phyloP scores from a whole-genome alignment of 2,797 vertebrate genomes.

The Phrynocephalus guinanensis region DNA sequence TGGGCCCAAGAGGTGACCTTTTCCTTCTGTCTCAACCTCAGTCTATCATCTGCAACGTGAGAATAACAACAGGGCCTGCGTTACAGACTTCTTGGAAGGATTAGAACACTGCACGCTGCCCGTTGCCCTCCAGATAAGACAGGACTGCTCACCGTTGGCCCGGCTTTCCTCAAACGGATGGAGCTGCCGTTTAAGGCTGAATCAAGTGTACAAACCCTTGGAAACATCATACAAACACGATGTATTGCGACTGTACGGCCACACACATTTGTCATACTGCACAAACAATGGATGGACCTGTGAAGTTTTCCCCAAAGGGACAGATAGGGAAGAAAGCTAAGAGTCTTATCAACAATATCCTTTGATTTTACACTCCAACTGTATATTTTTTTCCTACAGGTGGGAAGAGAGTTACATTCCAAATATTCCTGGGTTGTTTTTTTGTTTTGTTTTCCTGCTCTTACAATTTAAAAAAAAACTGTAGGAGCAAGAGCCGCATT shows the following conservation, averaged over 20 bases:
- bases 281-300: neutral
- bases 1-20: too few species aligned
- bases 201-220: too few species aligned
- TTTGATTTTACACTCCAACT: neutral
- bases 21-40: neutral
- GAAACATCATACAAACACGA: too few species aligned
- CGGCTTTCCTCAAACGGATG: neutral
- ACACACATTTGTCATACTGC: neutral
- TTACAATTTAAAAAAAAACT: conserved; percentile 22
- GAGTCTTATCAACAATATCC: neutral
- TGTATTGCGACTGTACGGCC: neutral
- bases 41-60: neutral
- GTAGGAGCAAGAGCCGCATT: conserved; percentile 55
- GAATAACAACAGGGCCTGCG: too few species aligned
- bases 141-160: neutral
- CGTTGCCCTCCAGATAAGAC: neutral
- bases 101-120: neutral
- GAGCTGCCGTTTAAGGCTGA: neutral
- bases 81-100: neutral
- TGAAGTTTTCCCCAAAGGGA: neutral
- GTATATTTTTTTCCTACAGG: neutral
- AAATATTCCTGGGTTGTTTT: neutral
- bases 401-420: neutral
- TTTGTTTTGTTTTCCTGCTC: conserved; percentile 35
- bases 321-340: neutral